Evolutionary conservation across 92 coral and sea anemone genomes (phyloP).

Genomic region (Palythoa grandiflora): DNA sequence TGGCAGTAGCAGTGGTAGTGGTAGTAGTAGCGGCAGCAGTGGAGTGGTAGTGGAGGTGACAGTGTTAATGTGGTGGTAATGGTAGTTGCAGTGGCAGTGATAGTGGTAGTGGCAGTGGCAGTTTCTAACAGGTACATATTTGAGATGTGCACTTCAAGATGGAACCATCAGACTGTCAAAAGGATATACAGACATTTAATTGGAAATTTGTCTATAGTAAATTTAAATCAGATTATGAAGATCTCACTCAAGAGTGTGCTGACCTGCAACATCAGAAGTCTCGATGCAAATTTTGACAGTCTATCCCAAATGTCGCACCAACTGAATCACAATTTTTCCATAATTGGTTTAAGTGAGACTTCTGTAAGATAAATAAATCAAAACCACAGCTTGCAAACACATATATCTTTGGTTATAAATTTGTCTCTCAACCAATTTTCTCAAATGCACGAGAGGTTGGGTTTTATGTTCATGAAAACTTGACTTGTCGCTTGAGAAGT

Average conservation of each 20-base stretch:
- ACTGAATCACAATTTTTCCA: conserved; percentile 21
- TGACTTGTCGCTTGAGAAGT: not conserved
- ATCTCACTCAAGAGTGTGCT: not conserved
- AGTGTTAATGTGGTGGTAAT: too few relatives aligned
- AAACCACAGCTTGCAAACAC: not conserved
- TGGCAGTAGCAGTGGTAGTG: too few relatives aligned
- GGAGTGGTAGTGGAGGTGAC: too few relatives aligned
- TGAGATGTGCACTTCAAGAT: too few relatives aligned
- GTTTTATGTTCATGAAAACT: not conserved
- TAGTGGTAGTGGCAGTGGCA: too few relatives aligned
- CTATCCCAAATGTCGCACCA: conserved; percentile 30
- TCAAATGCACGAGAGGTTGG: too few relatives aligned
- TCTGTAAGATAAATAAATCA: not conserved
- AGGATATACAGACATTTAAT: not conserved
- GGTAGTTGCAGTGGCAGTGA: too few relatives aligned
- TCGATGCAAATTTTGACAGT: not conserved
- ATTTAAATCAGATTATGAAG: not conserved
- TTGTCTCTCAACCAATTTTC: too few relatives aligned
- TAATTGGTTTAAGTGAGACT: conserved; percentile 33
- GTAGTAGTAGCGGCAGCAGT: too few relatives aligned
- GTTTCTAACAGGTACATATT: too few relatives aligned
- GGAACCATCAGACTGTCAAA: too few relatives aligned
- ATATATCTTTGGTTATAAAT: too few relatives aligned
- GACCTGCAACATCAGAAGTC: not conserved
- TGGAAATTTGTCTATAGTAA: not conserved